Conservation (phyloP, 2,888 invertebrate species). For the Polietes domitor region DNA sequence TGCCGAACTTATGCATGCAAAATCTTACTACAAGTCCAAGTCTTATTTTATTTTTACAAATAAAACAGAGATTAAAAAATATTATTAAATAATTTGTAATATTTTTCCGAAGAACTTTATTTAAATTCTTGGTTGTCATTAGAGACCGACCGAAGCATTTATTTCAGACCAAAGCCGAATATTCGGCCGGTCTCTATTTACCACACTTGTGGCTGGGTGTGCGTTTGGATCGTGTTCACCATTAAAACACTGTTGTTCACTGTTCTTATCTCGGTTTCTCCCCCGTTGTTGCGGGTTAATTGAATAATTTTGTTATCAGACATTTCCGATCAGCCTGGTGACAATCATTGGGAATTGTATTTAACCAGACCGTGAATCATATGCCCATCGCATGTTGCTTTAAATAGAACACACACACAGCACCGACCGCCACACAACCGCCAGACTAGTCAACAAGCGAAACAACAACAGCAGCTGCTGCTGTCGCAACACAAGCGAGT, state of each 20-base stretch:
- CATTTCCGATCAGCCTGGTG: conserved; percentile 5
- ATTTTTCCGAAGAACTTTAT: no score
- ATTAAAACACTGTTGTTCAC: no score
- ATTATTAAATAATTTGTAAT: no score
- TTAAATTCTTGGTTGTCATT: no score
- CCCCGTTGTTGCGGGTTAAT: background rate
- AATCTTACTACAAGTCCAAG: no score
- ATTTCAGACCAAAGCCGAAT: no score
- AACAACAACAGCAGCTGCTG: background rate
- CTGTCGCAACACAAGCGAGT: conserved; percentile 6
- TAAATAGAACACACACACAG: background rate
- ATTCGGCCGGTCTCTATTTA: no score
- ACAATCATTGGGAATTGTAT: conserved; percentile 18
- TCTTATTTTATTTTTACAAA: no score
- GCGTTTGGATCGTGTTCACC: no score
- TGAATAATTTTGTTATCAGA: conserved; percentile 20
- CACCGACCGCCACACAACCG: background rate
- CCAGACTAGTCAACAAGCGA: background rate
- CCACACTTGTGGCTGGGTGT: no score
- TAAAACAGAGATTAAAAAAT: no score
- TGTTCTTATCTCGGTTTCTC: conserved; percentile 1
- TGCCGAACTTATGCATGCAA: background rate
- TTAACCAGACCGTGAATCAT: background rate
- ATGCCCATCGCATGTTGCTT: background rate
- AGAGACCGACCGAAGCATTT: no score